Evolutionary conservation across 2,113 vertebrate genomes (phyloP), one percentile per base, ranked within the genome.

Genomic region (Actenoides lindsayi): DNA sequence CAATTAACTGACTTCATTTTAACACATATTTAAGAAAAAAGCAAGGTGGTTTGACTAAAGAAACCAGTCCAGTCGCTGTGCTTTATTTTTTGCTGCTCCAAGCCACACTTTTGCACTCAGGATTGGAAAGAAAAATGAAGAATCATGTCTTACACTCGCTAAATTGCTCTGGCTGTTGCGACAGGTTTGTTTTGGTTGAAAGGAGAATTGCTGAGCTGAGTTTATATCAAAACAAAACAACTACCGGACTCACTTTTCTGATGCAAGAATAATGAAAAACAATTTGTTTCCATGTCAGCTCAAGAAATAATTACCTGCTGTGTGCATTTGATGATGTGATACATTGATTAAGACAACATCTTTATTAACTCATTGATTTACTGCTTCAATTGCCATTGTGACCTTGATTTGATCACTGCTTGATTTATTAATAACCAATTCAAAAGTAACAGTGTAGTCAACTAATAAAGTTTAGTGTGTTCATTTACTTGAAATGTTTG

Each of bases 351-450:
- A 92, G 89, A 92, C 77, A 95, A 91, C 60, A 91, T n/a, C 41
- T 50, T 92, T 91, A 96, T 87, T 94, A 96, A 96, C 62, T 87
- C 74, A 92, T 85, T 77, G 94, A 94, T 93, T 89, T 79, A 92
- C 65, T 73, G 44, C 74, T 94, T 92, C 74, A 62, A 9, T 85
- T 92, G 92, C 62, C 74, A 92, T 77, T 69, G 57, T 89, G 94
- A 94, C 93, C 80, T 95, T 95, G 88, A 94, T 93, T 89, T 95
- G 74, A 89, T 93, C 83, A 75, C 39, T 31, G 25, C 31, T 69
- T 94, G 44, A 87, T 67, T 94, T 92, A 91, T 91, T 96, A 90
- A 82, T 76, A 94, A 81, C 31, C n/a, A 65, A 76, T 91, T 93
- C 25, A 69, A 79, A 96, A 97, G 65, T 76, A 94, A 94, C 53